These are phyloP conservation scores for Lepidocyrtoides sp. DNA, from an alignment of 2,888 invertebrate species.

Conservation along the genomic window DNA sequence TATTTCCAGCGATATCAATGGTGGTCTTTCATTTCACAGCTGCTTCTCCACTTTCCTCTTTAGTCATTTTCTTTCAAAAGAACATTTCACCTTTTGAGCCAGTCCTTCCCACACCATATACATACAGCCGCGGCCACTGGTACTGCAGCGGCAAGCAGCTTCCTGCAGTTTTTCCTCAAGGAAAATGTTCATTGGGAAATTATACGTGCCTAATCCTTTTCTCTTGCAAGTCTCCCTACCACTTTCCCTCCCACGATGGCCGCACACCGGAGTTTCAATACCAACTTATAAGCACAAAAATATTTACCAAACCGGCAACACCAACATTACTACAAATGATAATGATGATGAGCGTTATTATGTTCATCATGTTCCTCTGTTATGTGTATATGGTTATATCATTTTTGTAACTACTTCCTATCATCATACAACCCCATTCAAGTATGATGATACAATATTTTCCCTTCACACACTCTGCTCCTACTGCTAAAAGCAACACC, in stretches of 20 bases:
- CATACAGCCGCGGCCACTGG: neutral
- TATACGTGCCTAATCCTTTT: conserved; percentile 57
- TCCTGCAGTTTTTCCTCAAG: neutral
- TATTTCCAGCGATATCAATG: neutral
- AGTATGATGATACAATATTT: neutral
- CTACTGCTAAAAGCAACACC: neutral
- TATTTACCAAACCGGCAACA: neutral
- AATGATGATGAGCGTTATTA: conserved; percentile 18
- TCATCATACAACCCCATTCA: conserved; percentile 32
- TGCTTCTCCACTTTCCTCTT: conserved; percentile 38
- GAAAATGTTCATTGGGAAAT: conserved; percentile 51
- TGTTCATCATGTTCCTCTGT: conserved; percentile 38
- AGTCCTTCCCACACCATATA: neutral
- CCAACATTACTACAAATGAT: neutral
- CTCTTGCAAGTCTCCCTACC: neutral
- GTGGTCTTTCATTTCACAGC: conserved; percentile 38
- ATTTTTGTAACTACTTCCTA: neutral
- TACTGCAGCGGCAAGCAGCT: neutral
- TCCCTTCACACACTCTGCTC: neutral
- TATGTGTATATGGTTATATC: conserved; percentile 19
- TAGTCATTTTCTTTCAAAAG: conserved; percentile 33
- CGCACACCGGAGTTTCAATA: conserved; percentile 15
- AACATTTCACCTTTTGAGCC: conserved; percentile 57
- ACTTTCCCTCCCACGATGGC: no score
- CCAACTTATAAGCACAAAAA: neutral